Base-by-base conservation (phyloP, 2,888 invertebrate genomes). In the Portevinia maculata region DNA sequence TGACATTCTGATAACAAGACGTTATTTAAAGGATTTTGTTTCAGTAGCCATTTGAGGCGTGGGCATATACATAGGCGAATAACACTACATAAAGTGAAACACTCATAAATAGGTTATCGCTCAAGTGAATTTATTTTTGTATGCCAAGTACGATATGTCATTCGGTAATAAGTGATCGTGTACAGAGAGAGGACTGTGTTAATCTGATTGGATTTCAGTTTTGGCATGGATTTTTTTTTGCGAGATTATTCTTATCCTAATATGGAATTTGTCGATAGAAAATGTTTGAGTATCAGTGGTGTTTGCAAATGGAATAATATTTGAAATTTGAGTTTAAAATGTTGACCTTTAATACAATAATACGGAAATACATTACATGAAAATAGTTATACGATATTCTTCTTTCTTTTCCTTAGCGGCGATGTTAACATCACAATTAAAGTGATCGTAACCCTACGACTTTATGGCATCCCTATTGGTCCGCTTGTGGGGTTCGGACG, bases 91-190 rank as follows among this genome's bases (percentile, higher is more conserved):
- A 48, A 46, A 24, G 48, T 21, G 13, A 17, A 48, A 17, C 17
- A 13, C n/a, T 28, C 60, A 28, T 59, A 67, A 74, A 62, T 79
- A 57, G 74, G 60, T 62, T 74, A 69, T 52, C 69, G 79, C 62
- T 79, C 53, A 71, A 48, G 60, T 50, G 19, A 67, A 19, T 30
- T 21, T 7, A 3, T 32, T 30, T 37, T 60, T 46, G 41, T 32
- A 50, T 34, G 64, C 73, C 55, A 73, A 59, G 37, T 59, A 39
- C 15, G 57, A 52, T 41, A 13, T 30, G 44, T 52, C 34, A 52
- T 55, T 17, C 30, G 7, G 57, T 8, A 32, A 60, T 30, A 21
- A 30, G 11, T 32, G 57, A 46, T 32, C 34, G 32, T 39, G 30
- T 15, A 50, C n/a, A 44, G 9, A 37, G 48, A 24, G 41, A 1